Conservation (phyloP, 2,888 invertebrate species). For the Chrysotoxum bicinctum region DNA sequence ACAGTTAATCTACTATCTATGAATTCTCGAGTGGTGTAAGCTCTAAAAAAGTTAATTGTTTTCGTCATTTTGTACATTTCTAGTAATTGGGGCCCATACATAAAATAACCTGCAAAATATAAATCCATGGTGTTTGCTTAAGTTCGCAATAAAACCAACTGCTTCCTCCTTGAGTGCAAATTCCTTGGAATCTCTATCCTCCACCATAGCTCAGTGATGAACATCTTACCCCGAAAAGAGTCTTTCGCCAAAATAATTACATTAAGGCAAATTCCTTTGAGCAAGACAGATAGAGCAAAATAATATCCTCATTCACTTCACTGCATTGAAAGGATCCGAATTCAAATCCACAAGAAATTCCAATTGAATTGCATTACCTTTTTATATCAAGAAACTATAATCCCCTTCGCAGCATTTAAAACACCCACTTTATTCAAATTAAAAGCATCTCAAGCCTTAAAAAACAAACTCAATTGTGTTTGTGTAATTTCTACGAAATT, state of each 20-base stretch:
- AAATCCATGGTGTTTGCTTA: background rate
- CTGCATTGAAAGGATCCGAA: slow-evolving; percentile 5
- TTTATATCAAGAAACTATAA: slow-evolving; percentile 1
- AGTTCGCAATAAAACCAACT: background rate
- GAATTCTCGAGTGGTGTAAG: too few species aligned
- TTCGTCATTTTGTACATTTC: too few species aligned
- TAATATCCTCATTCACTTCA: slow-evolving; percentile 35
- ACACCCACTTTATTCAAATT: background rate
- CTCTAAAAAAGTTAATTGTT: too few species aligned
- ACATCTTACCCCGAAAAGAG: background rate
- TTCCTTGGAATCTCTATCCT: background rate
- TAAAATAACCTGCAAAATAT: background rate
- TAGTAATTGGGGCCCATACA: too few species aligned
- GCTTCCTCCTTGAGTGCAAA: background rate
- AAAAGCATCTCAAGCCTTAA: background rate
- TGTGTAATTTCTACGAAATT: background rate
- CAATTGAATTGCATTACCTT: slow-evolving; percentile 33
- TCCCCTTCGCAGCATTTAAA: slow-evolving; percentile 9
- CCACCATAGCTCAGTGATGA: background rate
- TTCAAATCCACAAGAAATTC: background rate
- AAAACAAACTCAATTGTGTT: background rate
- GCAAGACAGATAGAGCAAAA: background rate
- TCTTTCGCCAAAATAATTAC: slow-evolving; percentile 19
- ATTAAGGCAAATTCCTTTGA: slow-evolving; percentile 26
- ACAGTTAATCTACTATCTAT: too few species aligned